Evolutionary conservation across 1,140 invertebrate species (phyloP).

Genomic region (Drosophila persimilis): DNA sequence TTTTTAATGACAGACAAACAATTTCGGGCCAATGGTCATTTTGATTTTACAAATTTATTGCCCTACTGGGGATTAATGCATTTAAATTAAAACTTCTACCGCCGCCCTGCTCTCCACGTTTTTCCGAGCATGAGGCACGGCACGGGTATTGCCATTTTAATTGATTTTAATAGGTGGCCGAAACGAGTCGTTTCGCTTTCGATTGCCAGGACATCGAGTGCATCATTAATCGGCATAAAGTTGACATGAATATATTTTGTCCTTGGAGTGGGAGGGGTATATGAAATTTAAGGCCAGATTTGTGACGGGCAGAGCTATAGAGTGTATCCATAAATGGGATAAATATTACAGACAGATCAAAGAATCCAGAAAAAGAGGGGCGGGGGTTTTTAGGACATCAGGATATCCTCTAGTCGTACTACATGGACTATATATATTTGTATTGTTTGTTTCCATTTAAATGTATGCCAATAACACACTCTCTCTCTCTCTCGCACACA

Average conservation of each 20-base stretch:
- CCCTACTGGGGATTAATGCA: slow-evolving; percentile 54
- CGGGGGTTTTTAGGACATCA: too few species aligned
- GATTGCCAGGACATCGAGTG: slow-evolving; percentile 4
- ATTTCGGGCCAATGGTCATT: slow-evolving; percentile 42
- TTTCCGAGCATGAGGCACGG: neutral
- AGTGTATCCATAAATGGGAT: too few species aligned
- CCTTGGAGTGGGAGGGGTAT: neutral
- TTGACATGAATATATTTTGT: slow-evolving; percentile 64
- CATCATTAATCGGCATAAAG: slow-evolving; percentile 72
- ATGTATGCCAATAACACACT: slow-evolving; percentile 40
- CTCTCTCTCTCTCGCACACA: slow-evolving; percentile 7
- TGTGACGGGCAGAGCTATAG: too few species aligned
- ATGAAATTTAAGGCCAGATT: too few species aligned
- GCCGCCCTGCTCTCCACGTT: neutral
- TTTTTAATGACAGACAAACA: slow-evolving; percentile 40
- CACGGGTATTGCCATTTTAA: slow-evolving; percentile 51
- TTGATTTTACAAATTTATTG: slow-evolving; percentile 65
- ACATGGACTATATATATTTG: too few species aligned
- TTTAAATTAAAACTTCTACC: slow-evolving; percentile 47
- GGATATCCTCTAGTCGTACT: too few species aligned
- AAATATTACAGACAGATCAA: too few species aligned
- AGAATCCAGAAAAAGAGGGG: too few species aligned
- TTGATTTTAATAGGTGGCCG: slow-evolving; percentile 67
- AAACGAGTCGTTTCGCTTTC: slow-evolving; percentile 35
- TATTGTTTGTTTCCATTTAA: slow-evolving; percentile 30